Base-by-base conservation (phyloP, 2,888 invertebrate genomes). In the Rhingia rostrata region DNA sequence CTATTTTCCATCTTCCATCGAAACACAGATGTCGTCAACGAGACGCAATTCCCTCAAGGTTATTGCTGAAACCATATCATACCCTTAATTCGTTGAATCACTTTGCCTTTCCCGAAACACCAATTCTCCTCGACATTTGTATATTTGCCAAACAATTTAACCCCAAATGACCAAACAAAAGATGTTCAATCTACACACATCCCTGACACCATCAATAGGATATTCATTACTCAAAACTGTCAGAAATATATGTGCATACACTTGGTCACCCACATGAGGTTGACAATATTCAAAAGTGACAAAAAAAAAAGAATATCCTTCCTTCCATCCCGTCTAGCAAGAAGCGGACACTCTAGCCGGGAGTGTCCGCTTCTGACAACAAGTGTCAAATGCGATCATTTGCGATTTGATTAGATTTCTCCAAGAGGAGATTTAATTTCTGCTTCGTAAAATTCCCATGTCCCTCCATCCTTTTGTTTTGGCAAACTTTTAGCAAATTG, bases 381-480 rank as follows among this genome's bases (percentile, higher is more conserved):
- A 84, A 84, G 80, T 84, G 84, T 74, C 84, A 80, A 80, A 63
- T 70, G 41, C 56, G 61, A 78, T 78, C 83, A 72, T 77, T 47
- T 72, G 69, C 67, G 63, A 60, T 73, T 74, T 78, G 78, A 79
- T 79, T 82, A 75, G 22, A 22, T 22, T 64, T 63, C 69, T 78
- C 22, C 56, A 30, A 54, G 78, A 70, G 69, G n/a, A 70, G 70
- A 70, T 78, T 64, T 78, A 64, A 78, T 70, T 78, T 78, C 63
- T 60, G 58, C 49, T 58, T 10, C 60, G 32, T 60, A 58, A 61
- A 66, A 72, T 39, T 66, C 33, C 4, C n/a, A 54, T 43, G 53
- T 56, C 9, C 30, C 49, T 33, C 54, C 66, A 47, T 35, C 53
- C 39, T 35, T 69, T 67, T 83, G 61, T 67, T 72, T 72, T 37